phyloP scores from a whole-genome alignment of 2,888 invertebrate genomes.

The Sarcophaga caerulescens region DNA sequence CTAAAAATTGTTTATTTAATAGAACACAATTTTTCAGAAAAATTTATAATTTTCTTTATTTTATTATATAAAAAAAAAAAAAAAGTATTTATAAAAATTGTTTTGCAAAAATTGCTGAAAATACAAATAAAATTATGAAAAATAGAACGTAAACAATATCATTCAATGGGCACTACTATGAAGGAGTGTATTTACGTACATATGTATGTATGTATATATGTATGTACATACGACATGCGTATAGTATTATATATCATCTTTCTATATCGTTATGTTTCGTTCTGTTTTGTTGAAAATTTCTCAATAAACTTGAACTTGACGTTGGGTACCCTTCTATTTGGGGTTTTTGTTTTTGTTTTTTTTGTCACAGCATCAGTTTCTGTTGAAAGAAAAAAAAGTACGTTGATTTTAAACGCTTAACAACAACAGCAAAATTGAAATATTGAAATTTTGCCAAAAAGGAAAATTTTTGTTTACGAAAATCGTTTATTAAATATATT shows the following conservation, averaged over 20 bases:
- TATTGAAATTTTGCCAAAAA: conserved; percentile 62
- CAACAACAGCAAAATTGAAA: conserved; percentile 1
- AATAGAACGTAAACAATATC: not conserved
- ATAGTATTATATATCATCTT: not conserved
- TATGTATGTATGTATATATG: not conserved
- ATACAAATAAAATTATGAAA: not conserved
- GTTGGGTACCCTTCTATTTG: conserved; percentile 31
- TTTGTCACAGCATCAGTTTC: conserved; percentile 11
- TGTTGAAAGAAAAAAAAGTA: conserved; percentile 15
- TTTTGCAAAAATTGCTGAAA: not conserved
- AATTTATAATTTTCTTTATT: too few relatives aligned
- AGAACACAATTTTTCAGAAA: too few relatives aligned
- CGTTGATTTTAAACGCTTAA: conserved; percentile 26
- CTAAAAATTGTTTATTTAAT: not conserved
- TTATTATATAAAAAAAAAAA: too few relatives aligned
- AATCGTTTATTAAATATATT: conserved; percentile 2
- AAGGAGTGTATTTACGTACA: not conserved
- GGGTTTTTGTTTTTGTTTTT: conserved; percentile 12
- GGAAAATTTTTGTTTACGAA: conserved; percentile 16
- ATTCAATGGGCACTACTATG: too few relatives aligned
- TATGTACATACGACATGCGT: not conserved
- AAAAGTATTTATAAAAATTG: too few relatives aligned
- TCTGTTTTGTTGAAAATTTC: not conserved
- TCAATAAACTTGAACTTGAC: conserved; percentile 66
- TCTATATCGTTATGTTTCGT: not conserved